phyloP scores from a whole-genome alignment of 2,797 vertebrate species.

The Melanotaenia parkinsoni region DNA sequence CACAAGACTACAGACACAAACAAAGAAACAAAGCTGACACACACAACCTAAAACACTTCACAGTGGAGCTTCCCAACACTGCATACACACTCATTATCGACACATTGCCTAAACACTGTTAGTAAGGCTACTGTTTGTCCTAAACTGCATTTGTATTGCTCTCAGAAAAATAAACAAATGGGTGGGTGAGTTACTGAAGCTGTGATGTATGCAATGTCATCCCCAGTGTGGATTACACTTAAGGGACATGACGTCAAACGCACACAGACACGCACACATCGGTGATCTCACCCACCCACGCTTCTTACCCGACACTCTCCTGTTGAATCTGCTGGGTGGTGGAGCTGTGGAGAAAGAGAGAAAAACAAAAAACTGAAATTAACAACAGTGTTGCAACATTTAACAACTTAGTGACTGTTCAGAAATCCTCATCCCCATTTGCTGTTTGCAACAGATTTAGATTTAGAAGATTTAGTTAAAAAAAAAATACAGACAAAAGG shows the following conservation, averaged over 20 bases:
- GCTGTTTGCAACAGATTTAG: constrained; percentile 20
- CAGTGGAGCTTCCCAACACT: constrained; percentile 12
- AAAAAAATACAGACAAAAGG: neutral
- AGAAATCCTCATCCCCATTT: constrained; percentile 18
- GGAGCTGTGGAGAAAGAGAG: constrained; percentile 84
- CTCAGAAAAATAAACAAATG: constrained; percentile 25
- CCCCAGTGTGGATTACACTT: constrained; percentile 61
- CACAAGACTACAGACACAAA: constrained; percentile 34
- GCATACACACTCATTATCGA: constrained; percentile 34
- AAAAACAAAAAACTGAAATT: constrained; percentile 29
- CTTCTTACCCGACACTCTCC: constrained; percentile 95
- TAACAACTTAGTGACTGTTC: constrained; percentile 32
- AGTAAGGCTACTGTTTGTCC: neutral
- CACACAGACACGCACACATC: neutral
- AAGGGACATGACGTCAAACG: constrained; percentile 75
- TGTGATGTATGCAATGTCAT: constrained; percentile 46
- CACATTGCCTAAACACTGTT: constrained; percentile 12
- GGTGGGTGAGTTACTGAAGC: constrained; percentile 36
- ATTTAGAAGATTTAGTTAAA: neutral
- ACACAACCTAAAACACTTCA: constrained; percentile 55
- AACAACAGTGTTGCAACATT: constrained; percentile 34
- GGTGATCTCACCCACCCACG: constrained; percentile 36
- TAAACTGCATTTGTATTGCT: constrained; percentile 23
- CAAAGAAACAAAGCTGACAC: constrained; percentile 11
- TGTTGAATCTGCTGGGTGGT: constrained; percentile 90